Conservation (phyloP, 2,888 invertebrate genomes). For the Stictocephala bisonia region DNA sequence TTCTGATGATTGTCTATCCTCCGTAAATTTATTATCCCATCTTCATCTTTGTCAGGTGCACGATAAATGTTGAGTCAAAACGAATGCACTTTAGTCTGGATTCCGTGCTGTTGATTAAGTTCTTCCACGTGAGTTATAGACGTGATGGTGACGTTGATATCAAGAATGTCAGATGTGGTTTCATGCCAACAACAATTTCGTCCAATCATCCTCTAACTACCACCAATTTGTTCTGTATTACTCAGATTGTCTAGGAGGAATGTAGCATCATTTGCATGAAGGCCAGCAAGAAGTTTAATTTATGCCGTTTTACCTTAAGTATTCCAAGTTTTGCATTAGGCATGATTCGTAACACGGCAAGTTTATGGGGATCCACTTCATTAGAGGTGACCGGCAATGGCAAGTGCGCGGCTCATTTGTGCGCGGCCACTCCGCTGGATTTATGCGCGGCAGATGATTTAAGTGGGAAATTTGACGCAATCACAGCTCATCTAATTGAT, state of each 20-base stretch:
- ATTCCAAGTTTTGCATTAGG: not conserved
- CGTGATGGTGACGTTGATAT: too few species aligned
- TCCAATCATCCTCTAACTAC: not conserved
- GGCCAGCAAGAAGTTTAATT: not conserved
- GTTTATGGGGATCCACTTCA: slow-evolving; percentile 26
- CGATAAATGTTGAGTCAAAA: too few species aligned
- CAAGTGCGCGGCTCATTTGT: slow-evolving; percentile 7
- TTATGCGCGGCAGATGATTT: slow-evolving; percentile 23
- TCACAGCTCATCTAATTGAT: slow-evolving; percentile 35
- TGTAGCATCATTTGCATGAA: not conserved
- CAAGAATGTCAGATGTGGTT: not conserved
- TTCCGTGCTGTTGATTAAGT: too few species aligned
- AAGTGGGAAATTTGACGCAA: slow-evolving; percentile 40
- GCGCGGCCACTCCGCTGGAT: not conserved
- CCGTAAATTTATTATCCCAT: too few species aligned
- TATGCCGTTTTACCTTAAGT: not conserved
- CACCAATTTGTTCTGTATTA: not conserved
- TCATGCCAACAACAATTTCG: not conserved
- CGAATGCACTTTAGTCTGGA: too few species aligned
- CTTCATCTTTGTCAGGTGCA: too few species aligned
- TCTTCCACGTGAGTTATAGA: too few species aligned
- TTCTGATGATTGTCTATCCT: too few species aligned
- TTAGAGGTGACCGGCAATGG: slow-evolving; percentile 6
- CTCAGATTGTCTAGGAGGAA: not conserved
- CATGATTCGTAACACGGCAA: not conserved